Evolutionary conservation across 92 coral and sea anemone species (phyloP).

Genomic region (Zoanthus solanderi): DNA sequence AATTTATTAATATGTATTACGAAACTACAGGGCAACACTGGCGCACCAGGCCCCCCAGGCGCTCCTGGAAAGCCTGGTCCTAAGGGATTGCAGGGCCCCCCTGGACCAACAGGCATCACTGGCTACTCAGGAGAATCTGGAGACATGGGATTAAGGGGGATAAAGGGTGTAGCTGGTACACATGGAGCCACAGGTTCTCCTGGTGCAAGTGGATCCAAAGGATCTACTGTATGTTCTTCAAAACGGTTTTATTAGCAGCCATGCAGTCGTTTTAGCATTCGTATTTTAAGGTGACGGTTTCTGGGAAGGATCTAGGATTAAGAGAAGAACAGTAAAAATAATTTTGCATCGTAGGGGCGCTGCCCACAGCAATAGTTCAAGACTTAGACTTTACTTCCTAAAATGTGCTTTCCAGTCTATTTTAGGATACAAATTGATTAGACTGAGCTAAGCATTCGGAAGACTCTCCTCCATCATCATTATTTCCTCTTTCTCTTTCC

Average conservation of each 20-base stretch:
- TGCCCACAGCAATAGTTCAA: no score
- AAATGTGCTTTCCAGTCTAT: no score
- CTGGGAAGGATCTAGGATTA: not conserved
- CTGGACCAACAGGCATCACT: constrained; percentile 8
- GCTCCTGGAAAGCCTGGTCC: constrained; percentile 13
- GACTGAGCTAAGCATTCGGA: no score
- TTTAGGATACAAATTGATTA: no score
- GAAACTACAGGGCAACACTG: not conserved
- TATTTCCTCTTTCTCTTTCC: no score
- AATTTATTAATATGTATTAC: not conserved
- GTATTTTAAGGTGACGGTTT: not conserved
- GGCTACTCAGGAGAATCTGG: constrained; percentile 38
- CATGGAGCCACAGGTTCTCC: not conserved
- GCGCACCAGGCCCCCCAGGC: constrained; percentile 37
- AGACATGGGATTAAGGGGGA: not conserved
- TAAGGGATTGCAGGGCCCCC: constrained; percentile 1
- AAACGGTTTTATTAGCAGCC: not conserved
- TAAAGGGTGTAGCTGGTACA: constrained; percentile 23
- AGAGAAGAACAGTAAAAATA: not conserved
- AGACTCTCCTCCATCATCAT: no score
- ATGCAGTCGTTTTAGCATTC: not conserved
- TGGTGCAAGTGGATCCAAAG: constrained; percentile 30
- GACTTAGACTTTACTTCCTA: no score
- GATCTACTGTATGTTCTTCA: constrained; percentile 20
- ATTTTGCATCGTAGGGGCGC: not conserved